A percentile compares a stretch with the other conserved stretches of the same genome.
Evolutionary conservation across 2,113 vertebrate genomes (phyloP).

Genomic region (Pao palembangensis): DNA sequence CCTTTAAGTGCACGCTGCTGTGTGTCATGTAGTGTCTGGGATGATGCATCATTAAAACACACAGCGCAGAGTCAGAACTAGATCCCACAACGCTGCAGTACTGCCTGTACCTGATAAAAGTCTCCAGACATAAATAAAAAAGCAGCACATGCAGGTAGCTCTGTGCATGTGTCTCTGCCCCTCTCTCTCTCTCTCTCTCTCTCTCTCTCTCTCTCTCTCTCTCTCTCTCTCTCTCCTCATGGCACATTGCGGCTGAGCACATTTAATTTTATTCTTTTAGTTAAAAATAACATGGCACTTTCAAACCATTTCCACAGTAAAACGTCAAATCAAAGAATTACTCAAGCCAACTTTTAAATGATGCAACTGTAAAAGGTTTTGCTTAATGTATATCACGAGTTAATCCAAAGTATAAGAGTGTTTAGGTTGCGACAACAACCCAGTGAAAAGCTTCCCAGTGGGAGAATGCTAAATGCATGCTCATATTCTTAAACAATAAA

Average conservation of each 20-base stretch:
- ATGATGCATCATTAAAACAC: conserved; percentile 47
- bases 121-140: conserved; percentile 68
- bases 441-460: too few species aligned
- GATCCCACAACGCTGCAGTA: conserved; percentile 38
- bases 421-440: too few species aligned
- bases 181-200: too few species aligned
- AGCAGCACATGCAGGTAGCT: conserved; percentile 21
- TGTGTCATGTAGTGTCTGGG: conserved; percentile 43
- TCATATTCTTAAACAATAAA: too few species aligned
- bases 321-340: too few species aligned
- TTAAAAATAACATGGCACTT: too few species aligned
- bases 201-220: conserved; percentile 3
- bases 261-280: neutral
- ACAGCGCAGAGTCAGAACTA: conserved; percentile 28
- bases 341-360: too few species aligned
- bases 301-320: too few species aligned
- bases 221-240: conserved; percentile 2
- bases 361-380: too few species aligned
- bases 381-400: too few species aligned
- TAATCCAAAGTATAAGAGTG: too few species aligned
- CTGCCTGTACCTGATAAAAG: conserved; percentile 59
- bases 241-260: neutral
- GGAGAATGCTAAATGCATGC: too few species aligned
- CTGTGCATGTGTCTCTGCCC: conserved; percentile 2
- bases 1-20: neutral